A percentile compares a stretch with the other conserved stretches of the same genome.
phyloP scores from a whole-genome alignment of 64 coral and sea anemone species.

The Trachythela sp. region DNA sequence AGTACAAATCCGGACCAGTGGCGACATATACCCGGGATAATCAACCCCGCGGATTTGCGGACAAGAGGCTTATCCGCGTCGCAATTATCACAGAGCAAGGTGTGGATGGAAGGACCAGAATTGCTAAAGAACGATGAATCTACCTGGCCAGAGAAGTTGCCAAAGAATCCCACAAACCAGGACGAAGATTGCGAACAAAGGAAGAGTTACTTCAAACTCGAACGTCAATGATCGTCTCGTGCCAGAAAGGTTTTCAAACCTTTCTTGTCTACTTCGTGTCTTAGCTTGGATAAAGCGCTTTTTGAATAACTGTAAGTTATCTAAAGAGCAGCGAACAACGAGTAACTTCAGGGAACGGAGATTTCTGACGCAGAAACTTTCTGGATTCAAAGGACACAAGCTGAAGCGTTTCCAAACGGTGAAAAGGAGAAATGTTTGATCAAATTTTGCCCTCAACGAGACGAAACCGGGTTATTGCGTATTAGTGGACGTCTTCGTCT shows the following conservation, averaged over 20 bases:
- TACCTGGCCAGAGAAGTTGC: neutral
- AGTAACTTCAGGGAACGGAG: neutral
- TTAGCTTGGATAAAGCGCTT: slow-evolving; percentile 44
- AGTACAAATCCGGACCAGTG: neutral
- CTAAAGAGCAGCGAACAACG: neutral
- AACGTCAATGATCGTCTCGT: neutral
- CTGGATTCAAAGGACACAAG: slow-evolving; percentile 49
- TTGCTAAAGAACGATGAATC: neutral
- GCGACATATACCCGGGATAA: neutral
- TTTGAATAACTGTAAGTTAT: slow-evolving; percentile 34
- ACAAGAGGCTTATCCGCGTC: neutral
- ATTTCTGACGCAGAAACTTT: slow-evolving; percentile 31
- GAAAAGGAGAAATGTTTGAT: slow-evolving; percentile 33
- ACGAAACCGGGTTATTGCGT: too few species aligned
- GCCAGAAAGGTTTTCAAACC: slow-evolving; percentile 31
- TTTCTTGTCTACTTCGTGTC: slow-evolving; percentile 28
- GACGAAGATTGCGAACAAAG: too few species aligned
- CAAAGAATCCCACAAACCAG: neutral
- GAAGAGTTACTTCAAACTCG: too few species aligned
- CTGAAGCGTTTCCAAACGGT: slow-evolving; percentile 8
- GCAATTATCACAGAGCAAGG: neutral
- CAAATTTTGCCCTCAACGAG: neutral
- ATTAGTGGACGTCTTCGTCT: too few species aligned
- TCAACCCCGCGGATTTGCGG: neutral
- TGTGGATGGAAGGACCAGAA: neutral